Evolutionary conservation across 2,113 vertebrate species (phyloP).

Genomic region (Entomyzon cyanotis): DNA sequence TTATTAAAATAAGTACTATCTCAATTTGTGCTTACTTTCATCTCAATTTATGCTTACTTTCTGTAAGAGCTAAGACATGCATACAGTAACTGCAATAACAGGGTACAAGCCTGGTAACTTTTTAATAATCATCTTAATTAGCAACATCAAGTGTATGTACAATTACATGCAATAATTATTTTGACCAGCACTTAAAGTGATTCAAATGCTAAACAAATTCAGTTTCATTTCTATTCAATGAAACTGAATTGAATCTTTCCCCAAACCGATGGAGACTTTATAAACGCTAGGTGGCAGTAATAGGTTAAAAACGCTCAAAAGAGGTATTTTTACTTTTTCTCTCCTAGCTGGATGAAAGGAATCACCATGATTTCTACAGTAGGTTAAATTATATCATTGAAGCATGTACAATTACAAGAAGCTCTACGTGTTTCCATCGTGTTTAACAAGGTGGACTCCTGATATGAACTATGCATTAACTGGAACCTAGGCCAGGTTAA

Average conservation of each 20-base stretch:
- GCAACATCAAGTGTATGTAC: not conserved
- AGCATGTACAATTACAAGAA: not conserved
- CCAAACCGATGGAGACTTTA: not conserved
- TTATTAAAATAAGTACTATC: not conserved
- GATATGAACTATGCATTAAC: not conserved
- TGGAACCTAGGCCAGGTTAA: not conserved
- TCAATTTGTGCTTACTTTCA: not conserved
- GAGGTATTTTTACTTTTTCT: not conserved
- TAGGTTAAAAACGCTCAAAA: not conserved
- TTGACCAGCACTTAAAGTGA: not conserved
- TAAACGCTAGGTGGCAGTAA: slow-evolving; percentile 74
- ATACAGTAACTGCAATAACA: not conserved
- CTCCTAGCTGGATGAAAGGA: not conserved
- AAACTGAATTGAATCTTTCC: not conserved
- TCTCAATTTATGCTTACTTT: not conserved
- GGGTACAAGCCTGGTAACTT: not conserved
- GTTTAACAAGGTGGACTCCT: not conserved
- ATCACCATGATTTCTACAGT: not conserved
- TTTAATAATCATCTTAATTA: not conserved
- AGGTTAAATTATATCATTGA: not conserved
- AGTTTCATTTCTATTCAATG: not conserved
- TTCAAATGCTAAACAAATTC: not conserved
- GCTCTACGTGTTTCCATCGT: not conserved
- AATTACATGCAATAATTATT: not conserved
- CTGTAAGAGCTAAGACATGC: not conserved